Evolutionary conservation across 2,113 vertebrate genomes (phyloP), one percentile per base, ranked within the genome.

Genomic region (Neolamprologus variostigma): DNA sequence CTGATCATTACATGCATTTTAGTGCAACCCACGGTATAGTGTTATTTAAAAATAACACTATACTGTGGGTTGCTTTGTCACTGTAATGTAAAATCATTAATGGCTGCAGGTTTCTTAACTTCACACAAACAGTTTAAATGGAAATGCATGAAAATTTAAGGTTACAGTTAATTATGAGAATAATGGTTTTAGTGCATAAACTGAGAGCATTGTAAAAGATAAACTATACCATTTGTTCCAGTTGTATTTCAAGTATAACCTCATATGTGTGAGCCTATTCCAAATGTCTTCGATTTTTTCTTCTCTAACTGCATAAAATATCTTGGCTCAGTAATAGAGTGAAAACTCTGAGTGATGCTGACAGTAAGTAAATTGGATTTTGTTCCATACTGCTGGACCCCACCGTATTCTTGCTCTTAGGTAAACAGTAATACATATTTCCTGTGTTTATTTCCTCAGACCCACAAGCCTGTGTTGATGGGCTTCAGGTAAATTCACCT

Each of bases 401-500:
- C 9, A 71, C 26, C 2, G 0, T 14, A 47, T 8, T 21, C 42
- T 50, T 51, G 7, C 3, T 13, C 26, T 31, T 31, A 31, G 47
- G 12, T 55, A 40, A 76, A 47, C 50, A 28, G 21, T 73, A 66
- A 40, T 6, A 14, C 33, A 42, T n/a, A 78, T 84, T 82, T 78
- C 11, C 19, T 78, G 17, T 85, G 50, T 80, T 33, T 71, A 37
- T 66, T 66, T 66, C 33, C 11, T 76, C 8, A 78, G n/a, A 3
- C 33, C 17, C 35, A 9, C 53, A 57, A 78, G 28, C 11, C 86
- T 82, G n/a, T 81, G 31, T 61, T 73, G n/a, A 86, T 5, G 37
- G 16, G 51, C 33, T 45, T 88, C 79, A 90, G 68, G 85, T 94
- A 80, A 86, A 33, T 83, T 61, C 90, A 80, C 40, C 87, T 79